phyloP scores from a whole-genome alignment of 1,140 invertebrate genomes.

The Drosophila kanapiae region DNA sequence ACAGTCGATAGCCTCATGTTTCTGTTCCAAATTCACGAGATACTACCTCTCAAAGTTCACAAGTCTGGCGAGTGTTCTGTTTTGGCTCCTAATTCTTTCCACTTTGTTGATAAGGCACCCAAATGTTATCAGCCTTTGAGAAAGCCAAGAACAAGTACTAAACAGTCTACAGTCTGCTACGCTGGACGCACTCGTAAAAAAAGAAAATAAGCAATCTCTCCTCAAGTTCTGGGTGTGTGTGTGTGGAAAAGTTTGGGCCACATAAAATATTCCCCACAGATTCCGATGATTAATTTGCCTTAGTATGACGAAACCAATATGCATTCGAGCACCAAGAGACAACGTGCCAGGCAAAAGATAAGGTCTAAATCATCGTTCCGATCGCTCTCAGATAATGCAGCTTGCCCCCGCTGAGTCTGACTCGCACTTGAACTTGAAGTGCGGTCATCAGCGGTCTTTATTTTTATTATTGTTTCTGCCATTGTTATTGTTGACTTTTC shows the following conservation, averaged over 20 bases:
- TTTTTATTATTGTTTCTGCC: constrained; percentile 51
- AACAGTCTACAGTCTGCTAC: constrained; percentile 20
- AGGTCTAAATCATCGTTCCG: constrained; percentile 4
- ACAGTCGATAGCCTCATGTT: constrained; percentile 6
- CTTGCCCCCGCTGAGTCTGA: constrained; percentile 22
- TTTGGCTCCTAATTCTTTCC: constrained; percentile 10
- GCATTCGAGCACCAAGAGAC: constrained; percentile 41
- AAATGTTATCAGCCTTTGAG: constrained; percentile 30
- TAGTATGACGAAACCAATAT: constrained; percentile 1
- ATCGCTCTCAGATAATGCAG: constrained; percentile 1
- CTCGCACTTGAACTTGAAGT: constrained; percentile 63
- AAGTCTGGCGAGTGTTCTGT: constrained; percentile 47
- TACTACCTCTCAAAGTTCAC: constrained; percentile 18
- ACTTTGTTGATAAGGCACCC: constrained; percentile 18
- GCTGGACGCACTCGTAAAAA: constrained; percentile 17
- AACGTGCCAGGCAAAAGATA: constrained; percentile 57
- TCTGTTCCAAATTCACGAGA: constrained; percentile 45
- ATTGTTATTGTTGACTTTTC: constrained; percentile 62
- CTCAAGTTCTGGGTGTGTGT: neutral
- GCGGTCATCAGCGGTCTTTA: constrained; percentile 12
- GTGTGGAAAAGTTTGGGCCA: constrained; percentile 61
- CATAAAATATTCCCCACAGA: constrained; percentile 39
- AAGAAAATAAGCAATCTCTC: constrained; percentile 40
- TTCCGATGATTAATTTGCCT: constrained; percentile 20
- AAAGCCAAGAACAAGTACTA: constrained; percentile 3